Evolutionary conservation across 2,113 vertebrate species (phyloP).

Genomic region (Hypanus sabinus): DNA sequence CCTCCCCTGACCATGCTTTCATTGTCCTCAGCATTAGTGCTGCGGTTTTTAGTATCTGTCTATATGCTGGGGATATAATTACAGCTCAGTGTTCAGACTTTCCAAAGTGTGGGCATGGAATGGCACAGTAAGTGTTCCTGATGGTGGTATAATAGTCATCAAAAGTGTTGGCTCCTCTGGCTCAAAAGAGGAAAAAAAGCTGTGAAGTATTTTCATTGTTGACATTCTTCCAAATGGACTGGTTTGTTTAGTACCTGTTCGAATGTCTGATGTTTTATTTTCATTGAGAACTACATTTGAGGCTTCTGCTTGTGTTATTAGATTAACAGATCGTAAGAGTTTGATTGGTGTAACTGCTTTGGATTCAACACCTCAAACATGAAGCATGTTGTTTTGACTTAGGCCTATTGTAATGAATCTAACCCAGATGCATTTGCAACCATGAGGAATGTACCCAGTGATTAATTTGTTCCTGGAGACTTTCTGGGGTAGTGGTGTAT

Average conservation of each 20-base stretch:
- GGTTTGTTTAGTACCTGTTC: neutral
- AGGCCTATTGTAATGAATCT: neutral
- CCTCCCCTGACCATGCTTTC: too few relatives aligned
- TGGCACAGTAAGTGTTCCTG: too few relatives aligned
- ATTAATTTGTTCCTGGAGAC: neutral
- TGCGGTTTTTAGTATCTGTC: too few relatives aligned
- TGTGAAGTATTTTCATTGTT: neutral
- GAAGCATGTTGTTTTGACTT: neutral
- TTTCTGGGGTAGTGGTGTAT: neutral
- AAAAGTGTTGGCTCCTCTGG: too few relatives aligned
- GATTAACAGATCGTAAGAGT: neutral
- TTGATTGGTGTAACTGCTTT: neutral
- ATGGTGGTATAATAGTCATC: too few relatives aligned
- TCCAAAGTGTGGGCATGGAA: too few relatives aligned
- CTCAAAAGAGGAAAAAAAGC: neutral
- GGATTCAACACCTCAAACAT: neutral
- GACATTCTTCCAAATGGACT: neutral
- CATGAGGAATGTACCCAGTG: neutral
- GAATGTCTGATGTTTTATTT: too few relatives aligned
- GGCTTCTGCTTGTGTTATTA: neutral
- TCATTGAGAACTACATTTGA: neutral
- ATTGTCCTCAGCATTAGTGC: too few relatives aligned
- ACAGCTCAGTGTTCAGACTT: too few relatives aligned
- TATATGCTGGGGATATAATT: too few relatives aligned
- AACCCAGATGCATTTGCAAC: neutral